These are phyloP conservation scores for Dipodomys ordii DNA, from an alignment of 2,113 vertebrate species.

Conservation along the genomic window DNA sequence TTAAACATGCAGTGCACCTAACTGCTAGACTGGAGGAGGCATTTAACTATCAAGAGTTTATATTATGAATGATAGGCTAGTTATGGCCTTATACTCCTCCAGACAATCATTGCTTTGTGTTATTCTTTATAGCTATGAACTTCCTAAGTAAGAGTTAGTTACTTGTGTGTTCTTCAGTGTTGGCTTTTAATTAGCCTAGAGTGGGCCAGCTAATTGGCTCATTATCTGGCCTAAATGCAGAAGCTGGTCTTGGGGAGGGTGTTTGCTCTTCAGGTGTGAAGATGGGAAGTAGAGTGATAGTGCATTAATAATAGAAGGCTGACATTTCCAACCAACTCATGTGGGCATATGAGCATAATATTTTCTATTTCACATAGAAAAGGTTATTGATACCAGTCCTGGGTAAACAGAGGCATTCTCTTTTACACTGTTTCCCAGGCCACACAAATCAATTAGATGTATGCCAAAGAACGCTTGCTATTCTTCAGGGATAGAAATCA, in stretches of 20 bases:
- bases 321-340: constrained; percentile 41
- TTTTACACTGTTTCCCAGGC: not conserved
- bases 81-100: not conserved
- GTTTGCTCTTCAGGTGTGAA: not conserved
- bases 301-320: constrained; percentile 46
- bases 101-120: not conserved
- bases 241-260: not conserved
- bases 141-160: not conserved
- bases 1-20: not conserved
- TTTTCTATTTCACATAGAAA: constrained; percentile 38
- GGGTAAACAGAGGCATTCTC: constrained; percentile 36
- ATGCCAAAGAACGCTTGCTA: not conserved
- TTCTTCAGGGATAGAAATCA: not conserved
- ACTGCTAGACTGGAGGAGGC: too few species aligned
- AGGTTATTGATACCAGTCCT: not conserved
- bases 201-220: not conserved
- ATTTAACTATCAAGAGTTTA: not conserved
- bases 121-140: not conserved
- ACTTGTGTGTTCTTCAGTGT: not conserved
- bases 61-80: not conserved
- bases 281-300: not conserved
- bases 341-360: not conserved
- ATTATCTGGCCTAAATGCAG: constrained; percentile 6
- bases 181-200: not conserved
- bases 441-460: not conserved